A percentile compares a stretch with the other conserved stretches of the same genome.
Evolutionary conservation across 2,888 invertebrate genomes (phyloP).

Genomic region (Allacma fusca): DNA sequence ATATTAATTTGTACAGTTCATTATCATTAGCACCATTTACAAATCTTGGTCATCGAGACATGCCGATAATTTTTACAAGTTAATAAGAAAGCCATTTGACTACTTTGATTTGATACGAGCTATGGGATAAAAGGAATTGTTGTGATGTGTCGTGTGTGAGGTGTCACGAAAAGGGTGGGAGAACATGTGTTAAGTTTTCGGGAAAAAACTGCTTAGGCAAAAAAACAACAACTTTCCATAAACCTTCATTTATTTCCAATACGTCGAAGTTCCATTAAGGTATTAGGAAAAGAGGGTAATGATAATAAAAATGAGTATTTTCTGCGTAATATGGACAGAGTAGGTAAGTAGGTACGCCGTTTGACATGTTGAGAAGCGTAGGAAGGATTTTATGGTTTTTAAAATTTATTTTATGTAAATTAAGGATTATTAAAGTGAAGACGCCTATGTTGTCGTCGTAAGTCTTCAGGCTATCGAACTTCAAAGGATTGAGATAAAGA

Average conservation of each 20-base stretch:
- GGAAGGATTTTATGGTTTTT: constrained; percentile 13
- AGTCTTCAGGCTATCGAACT: constrained; percentile 2
- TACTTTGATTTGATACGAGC: neutral
- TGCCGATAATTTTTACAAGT: neutral
- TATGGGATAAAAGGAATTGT: neutral
- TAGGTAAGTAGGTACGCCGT: neutral
- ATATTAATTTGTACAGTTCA: neutral
- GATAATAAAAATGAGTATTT: constrained; percentile 6
- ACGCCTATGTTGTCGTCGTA: neutral
- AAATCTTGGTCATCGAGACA: too few relatives aligned
- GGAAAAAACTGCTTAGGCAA: neutral
- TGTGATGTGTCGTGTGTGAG: neutral
- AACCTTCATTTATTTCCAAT: neutral
- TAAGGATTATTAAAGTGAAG: constrained; percentile 5
- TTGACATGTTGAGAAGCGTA: constrained; percentile 6
- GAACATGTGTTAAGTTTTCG: constrained; percentile 11
- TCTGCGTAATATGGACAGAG: constrained; percentile 1
- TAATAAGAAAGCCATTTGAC: neutral
- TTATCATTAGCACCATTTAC: neutral
- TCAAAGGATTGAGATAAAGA: neutral
- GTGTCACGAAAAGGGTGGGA: neutral
- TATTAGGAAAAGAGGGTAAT: neutral
- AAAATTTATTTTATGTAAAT: constrained; percentile 14
- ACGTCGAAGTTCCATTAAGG: neutral
- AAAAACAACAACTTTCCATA: neutral